phyloP scores from a whole-genome alignment of 2,888 invertebrate genomes.

The Eupithecia dodoneata region DNA sequence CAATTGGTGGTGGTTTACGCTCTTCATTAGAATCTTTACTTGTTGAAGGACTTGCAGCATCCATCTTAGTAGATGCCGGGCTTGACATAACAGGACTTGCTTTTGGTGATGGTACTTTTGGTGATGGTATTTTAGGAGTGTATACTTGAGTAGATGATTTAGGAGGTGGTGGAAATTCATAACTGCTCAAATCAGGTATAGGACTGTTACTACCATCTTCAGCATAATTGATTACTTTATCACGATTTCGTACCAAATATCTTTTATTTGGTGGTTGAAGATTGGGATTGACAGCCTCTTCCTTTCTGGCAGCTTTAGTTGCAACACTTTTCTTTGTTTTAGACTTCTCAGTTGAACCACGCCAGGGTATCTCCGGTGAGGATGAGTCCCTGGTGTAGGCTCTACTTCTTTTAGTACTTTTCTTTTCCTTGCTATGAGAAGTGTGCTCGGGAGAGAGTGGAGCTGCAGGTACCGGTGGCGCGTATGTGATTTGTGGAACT shows the following conservation, averaged over 20 bases:
- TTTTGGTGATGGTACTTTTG: conserved; percentile 76
- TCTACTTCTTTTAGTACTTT: conserved; percentile 67
- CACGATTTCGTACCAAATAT: conserved; percentile 82
- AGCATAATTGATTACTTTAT: conserved; percentile 86
- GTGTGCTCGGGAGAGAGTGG: conserved; percentile 78
- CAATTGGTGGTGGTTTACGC: conserved; percentile 90
- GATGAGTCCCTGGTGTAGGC: conserved; percentile 77
- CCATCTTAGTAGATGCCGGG: conserved; percentile 69
- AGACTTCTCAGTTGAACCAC: conserved; percentile 74
- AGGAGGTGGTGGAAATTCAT: conserved; percentile 60
- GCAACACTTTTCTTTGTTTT: conserved; percentile 74
- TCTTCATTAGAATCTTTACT: conserved; percentile 79
- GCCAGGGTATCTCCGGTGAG: conserved; percentile 77
- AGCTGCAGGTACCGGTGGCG: conserved; percentile 76
- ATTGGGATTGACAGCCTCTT: conserved; percentile 68
- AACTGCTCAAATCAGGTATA: conserved; percentile 74
- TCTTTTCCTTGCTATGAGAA: conserved; percentile 74
- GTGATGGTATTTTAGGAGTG: conserved; percentile 50
- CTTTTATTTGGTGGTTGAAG: conserved; percentile 80
- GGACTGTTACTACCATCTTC: conserved; percentile 85
- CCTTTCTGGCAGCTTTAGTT: conserved; percentile 77
- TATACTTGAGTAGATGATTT: conserved; percentile 53
- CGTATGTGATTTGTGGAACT: conserved; percentile 80
- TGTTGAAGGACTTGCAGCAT: conserved; percentile 75
- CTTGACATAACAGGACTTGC: conserved; percentile 73